phyloP scores from a whole-genome alignment of 2,797 vertebrate genomes.

The Apogon talboti region DNA sequence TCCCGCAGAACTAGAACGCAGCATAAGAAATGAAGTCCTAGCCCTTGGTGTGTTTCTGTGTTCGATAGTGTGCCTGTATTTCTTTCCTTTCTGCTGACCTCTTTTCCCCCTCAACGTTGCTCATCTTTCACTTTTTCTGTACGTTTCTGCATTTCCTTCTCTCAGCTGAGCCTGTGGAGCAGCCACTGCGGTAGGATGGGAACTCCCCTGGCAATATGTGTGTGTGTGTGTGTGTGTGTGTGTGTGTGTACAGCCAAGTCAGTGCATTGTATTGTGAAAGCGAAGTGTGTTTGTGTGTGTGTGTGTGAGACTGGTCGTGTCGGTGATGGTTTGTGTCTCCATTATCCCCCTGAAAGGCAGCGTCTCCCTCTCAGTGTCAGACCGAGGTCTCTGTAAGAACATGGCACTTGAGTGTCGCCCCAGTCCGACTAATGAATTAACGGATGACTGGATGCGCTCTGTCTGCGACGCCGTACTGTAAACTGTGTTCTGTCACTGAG shows the following conservation, averaged over 20 bases:
- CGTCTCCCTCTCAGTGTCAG: slow-evolving; percentile 62
- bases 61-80: slow-evolving; percentile 59
- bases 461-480: slow-evolving; percentile 47
- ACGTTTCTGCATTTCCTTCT: slow-evolving; percentile 82
- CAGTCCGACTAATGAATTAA: slow-evolving; percentile 61
- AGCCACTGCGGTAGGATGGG: slow-evolving; percentile 88
- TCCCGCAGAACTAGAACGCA: slow-evolving; percentile 60
- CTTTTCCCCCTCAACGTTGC: slow-evolving; percentile 66
- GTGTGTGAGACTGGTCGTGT: slow-evolving; percentile 31
- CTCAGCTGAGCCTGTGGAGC: slow-evolving; percentile 88
- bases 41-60: slow-evolving; percentile 48
- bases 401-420: slow-evolving; percentile 34
- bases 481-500: slow-evolving; percentile 53
- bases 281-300: slow-evolving; percentile 49
- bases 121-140: slow-evolving; percentile 83
- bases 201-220: slow-evolving; percentile 77
- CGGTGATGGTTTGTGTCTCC: slow-evolving; percentile 66
- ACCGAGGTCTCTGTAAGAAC: slow-evolving; percentile 40
- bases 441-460: slow-evolving; percentile 23
- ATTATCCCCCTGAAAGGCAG: slow-evolving; percentile 44
- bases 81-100: slow-evolving; percentile 72
- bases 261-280: slow-evolving; percentile 55
- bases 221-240: slow-evolving; percentile 49
- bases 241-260: slow-evolving; percentile 36
- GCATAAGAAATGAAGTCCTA: slow-evolving; percentile 46